phyloP scores from a whole-genome alignment of 2,797 vertebrate species.

The Synanceia verrucosa region DNA sequence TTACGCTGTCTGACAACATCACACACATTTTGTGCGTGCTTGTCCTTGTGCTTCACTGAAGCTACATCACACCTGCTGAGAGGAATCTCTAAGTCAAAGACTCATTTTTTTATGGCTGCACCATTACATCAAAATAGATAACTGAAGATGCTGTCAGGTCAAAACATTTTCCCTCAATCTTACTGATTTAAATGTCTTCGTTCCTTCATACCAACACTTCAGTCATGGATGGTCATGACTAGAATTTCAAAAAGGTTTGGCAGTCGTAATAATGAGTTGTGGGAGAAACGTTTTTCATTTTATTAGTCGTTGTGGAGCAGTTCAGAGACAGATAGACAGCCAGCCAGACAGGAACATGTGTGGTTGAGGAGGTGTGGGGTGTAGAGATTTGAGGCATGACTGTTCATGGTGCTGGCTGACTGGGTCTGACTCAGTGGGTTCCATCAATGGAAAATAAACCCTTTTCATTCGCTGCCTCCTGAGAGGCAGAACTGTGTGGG shows the following conservation, averaged over 20 bases:
- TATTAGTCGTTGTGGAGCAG: constrained; percentile 19
- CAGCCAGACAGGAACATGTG: background rate
- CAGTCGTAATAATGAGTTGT: background rate
- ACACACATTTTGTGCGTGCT: background rate
- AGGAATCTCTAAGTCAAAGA: background rate
- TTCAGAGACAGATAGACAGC: constrained; percentile 8
- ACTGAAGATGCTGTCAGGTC: background rate
- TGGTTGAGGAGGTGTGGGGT: constrained; percentile 2
- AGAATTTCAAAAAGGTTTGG: background rate
- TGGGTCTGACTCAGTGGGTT: constrained; percentile 46
- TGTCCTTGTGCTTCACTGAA: background rate
- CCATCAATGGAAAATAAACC: constrained; percentile 63
- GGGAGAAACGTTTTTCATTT: background rate
- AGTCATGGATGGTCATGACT: background rate
- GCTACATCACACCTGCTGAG: background rate
- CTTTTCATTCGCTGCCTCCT: constrained; percentile 53
- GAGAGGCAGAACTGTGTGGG: constrained; percentile 62
- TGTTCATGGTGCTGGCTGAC: constrained; percentile 47
- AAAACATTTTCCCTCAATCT: background rate
- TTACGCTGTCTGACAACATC: background rate
- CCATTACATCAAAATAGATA: constrained; percentile 2
- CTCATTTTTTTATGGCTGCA: background rate
- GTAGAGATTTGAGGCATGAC: constrained; percentile 48
- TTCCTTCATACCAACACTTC: too few species aligned
- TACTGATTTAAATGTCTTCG: background rate